phyloP scores from a whole-genome alignment of 2,797 vertebrate species.

The Amphiprion clarkii region DNA sequence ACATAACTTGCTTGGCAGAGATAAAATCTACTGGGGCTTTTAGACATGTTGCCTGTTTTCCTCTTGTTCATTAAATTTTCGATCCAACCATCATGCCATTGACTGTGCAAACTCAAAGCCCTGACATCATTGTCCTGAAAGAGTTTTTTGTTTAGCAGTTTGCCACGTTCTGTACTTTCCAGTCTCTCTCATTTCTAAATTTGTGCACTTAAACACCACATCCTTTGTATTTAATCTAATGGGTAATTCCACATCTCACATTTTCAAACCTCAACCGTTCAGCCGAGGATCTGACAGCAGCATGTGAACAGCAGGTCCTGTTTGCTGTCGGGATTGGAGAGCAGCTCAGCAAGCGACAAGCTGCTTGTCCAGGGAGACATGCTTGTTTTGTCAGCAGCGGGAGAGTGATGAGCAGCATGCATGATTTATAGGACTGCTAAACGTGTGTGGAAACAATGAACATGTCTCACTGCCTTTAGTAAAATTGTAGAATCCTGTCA shows the following conservation, averaged over 20 bases:
- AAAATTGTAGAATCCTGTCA: not conserved
- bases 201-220: not conserved
- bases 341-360: not conserved
- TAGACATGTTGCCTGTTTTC: not conserved
- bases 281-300: not conserved
- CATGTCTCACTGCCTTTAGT: not conserved
- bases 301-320: constrained; percentile 38
- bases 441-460: not conserved
- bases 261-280: not conserved
- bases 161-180: too few species aligned
- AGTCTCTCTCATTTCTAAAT: too few species aligned
- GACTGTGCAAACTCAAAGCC: not conserved
- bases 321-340: constrained; percentile 21
- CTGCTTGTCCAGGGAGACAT: constrained; percentile 23
- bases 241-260: constrained; percentile 1
- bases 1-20: not conserved
- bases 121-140: not conserved
- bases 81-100: not conserved
- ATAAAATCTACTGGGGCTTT: not conserved
- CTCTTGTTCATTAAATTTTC: not conserved
- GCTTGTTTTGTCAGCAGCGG: constrained; percentile 11
- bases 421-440: constrained; percentile 1
- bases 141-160: constrained; percentile 8
- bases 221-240: not conserved
- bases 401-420: not conserved